These are phyloP conservation scores for Uropsilus gracilis DNA, from an alignment of 2,113 vertebrate species.

Conservation along the genomic window DNA sequence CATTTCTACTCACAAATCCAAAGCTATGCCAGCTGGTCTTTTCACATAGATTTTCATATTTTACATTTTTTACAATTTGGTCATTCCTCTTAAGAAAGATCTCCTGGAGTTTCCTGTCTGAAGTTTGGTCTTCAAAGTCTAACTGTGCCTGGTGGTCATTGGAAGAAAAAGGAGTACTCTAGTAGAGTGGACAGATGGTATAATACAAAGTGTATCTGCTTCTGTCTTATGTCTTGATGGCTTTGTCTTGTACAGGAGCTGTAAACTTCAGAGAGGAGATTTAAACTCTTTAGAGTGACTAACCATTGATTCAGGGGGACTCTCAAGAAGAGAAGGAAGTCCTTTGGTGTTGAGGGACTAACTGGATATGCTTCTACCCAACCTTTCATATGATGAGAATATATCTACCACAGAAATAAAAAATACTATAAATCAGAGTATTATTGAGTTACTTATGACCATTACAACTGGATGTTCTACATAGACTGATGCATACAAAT, in stretches of 20 bases:
- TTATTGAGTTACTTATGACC: background rate
- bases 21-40: background rate
- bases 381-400: background rate
- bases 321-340: background rate
- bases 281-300: background rate
- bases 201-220: background rate
- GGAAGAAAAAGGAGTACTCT: background rate
- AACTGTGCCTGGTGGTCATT: background rate
- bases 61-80: background rate
- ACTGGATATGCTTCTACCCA: background rate
- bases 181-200: too few relatives aligned
- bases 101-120: background rate
- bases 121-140: background rate
- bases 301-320: background rate
- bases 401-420: background rate
- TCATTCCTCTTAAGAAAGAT: background rate
- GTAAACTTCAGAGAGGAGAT: background rate
- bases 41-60: background rate
- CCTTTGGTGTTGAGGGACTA: accelerated
- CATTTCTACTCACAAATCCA: background rate
- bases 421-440: background rate
- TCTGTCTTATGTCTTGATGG: background rate
- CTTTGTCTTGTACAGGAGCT: background rate
- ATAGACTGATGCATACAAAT: background rate
- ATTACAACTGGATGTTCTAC: background rate